phyloP scores from a whole-genome alignment of 2,113 vertebrate genomes.

The Centropus unirufus region DNA sequence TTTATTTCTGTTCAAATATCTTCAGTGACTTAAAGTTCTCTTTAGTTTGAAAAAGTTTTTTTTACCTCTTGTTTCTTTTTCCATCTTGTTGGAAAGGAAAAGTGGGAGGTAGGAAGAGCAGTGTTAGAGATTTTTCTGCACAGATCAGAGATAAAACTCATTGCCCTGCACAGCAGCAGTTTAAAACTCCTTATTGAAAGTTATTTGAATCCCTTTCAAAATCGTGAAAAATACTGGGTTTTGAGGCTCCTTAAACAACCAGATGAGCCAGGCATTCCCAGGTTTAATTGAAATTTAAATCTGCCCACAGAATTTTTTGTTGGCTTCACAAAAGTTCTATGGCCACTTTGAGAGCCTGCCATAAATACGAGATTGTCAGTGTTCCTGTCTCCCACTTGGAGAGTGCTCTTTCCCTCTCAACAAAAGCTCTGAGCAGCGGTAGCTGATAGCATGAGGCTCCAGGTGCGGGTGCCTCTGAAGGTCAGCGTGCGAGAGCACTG shows the following conservation, averaged over 20 bases:
- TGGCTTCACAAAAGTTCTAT: background rate
- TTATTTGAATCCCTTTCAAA: background rate
- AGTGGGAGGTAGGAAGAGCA: constrained; percentile 57
- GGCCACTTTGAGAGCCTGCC: background rate
- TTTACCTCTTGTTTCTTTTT: constrained; percentile 44
- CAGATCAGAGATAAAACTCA: background rate
- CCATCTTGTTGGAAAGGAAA: constrained; percentile 42
- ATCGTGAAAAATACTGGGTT: background rate
- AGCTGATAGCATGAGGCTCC: background rate
- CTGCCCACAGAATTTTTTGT: background rate
- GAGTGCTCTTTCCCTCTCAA: background rate
- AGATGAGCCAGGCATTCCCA: background rate
- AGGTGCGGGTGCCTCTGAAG: background rate
- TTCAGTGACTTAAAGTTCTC: constrained; percentile 34
- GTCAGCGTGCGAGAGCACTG: background rate
- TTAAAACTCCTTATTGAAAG: background rate
- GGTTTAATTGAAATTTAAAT: background rate
- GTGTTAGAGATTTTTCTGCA: background rate
- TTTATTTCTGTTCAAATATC: constrained; percentile 46
- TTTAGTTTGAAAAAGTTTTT: constrained; percentile 16
- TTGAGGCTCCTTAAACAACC: background rate
- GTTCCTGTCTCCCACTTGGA: background rate
- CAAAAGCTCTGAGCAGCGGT: background rate
- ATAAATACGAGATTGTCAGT: background rate
- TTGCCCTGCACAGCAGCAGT: background rate